These are phyloP conservation scores for Troglohyphantes excavatus DNA, from an alignment of 2,888 invertebrate species.

Conservation along the genomic window DNA sequence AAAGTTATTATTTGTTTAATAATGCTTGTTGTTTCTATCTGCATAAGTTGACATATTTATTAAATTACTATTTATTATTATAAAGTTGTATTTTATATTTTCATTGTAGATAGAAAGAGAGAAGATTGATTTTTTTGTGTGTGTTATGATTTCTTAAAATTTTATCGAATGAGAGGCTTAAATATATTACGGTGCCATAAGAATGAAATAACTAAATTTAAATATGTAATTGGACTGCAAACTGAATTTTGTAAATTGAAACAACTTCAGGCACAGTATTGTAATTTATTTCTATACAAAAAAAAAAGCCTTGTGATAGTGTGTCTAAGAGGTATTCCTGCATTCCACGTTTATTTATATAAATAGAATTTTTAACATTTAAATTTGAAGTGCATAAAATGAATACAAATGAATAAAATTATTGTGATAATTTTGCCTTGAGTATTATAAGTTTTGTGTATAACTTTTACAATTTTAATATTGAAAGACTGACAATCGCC, in stretches of 20 bases:
- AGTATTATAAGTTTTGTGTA: not conserved
- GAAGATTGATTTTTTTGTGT: no score
- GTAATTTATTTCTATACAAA: constrained; percentile 29
- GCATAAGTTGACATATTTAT: no score
- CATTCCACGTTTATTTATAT: constrained; percentile 55
- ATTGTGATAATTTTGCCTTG: constrained; percentile 38
- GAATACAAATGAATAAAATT: constrained; percentile 45
- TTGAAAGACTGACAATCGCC: no score
- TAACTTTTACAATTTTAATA: not conserved
- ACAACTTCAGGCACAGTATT: constrained; percentile 32
- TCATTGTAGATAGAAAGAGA: no score
- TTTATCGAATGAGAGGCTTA: no score
- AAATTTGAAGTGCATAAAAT: constrained; percentile 9
- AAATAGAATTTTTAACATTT: constrained; percentile 35
- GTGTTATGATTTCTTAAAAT: no score
- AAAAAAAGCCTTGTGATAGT: constrained; percentile 66
- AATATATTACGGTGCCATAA: not conserved
- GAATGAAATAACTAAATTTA: not conserved
- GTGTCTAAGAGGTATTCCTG: constrained; percentile 44
- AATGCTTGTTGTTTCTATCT: no score
- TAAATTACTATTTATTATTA: no score
- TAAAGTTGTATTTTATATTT: no score
- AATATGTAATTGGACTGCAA: not conserved
- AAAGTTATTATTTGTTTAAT: no score
- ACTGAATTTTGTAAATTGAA: not conserved